Evolutionary conservation across 2,797 vertebrate genomes (phyloP), one percentile per base, ranked within the genome.

Genomic region (Alfaro cultratus): DNA sequence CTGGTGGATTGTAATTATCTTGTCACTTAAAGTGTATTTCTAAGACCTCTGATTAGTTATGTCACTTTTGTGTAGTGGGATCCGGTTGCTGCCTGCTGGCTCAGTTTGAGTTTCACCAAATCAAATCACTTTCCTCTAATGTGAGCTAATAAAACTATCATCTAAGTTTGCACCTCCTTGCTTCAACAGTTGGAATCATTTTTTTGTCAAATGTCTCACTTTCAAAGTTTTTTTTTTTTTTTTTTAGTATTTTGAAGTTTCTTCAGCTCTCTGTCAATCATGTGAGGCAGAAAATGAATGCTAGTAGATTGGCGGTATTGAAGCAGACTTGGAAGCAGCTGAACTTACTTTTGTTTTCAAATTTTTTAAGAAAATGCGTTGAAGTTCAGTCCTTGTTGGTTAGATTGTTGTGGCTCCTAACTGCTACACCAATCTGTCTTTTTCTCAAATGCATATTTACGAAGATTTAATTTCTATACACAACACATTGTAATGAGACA

Each of bases 371-470:
- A 39, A 9, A 91, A 89, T 83, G 91, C 90, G 87, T 92, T 89
- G 91, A 91, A 62, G 83, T 89, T 85, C 74, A 55, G 85, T 93
- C 86, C 92, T 88, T 91, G 93, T 92, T 95, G 90, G 92, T 90
- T 94, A 92, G 87, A 92, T 86, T 87, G 84, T 80, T 91, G 9
- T 64, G 31, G 5, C 29, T 16, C 15, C 5, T 34, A 16, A 64
- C 29, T 16, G 31, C 60, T 11, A 31, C 55, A 29, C 26, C 9
- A 4, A 43, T n/a, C 26, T 55, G 53, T n/a, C 53, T 15, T 62
- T 62, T 62, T 15, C 57, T 62, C 10, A 6, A 31, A 34, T 62
- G 29, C 29, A 34, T 0, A 29, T 62, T 62, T 53, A 76, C 21
- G n/a, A 31, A 84, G 76, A 81, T 78, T 8, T 49, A 75, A 29